Conservation (phyloP, 2,113 vertebrate species). For the Megaceryle maxima region DNA sequence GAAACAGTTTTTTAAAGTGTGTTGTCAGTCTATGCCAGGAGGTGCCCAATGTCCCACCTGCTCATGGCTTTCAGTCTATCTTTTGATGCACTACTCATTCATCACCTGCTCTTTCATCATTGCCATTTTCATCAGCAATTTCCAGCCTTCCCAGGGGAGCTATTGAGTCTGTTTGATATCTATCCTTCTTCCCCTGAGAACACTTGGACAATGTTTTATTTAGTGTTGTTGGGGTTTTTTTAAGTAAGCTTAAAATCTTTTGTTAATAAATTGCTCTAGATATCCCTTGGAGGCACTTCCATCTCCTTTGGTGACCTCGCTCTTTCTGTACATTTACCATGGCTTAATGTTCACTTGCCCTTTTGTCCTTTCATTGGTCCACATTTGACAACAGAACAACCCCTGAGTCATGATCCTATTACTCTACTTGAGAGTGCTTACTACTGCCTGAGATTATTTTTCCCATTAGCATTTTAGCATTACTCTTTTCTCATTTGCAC, state of each 20-base stretch:
- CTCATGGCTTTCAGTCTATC: background rate
- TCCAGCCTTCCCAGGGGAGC: background rate
- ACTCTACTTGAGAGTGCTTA: background rate
- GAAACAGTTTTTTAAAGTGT: background rate
- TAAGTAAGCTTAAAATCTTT: background rate
- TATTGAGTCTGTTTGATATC: constrained; percentile 1
- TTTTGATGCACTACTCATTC: background rate
- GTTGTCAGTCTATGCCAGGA: background rate
- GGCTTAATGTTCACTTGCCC: background rate
- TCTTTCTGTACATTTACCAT: background rate
- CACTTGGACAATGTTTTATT: background rate
- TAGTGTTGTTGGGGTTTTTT: background rate
- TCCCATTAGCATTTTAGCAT: background rate
- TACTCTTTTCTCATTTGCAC: background rate
- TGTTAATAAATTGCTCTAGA: constrained; percentile 8
- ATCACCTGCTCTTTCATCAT: constrained; percentile 7
- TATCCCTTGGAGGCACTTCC: background rate
- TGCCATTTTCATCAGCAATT: background rate
- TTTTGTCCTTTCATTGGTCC: background rate
- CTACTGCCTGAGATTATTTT: background rate
- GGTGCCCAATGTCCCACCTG: background rate
- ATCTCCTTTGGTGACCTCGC: background rate
- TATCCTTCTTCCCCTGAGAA: constrained; percentile 12
- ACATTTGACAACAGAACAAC: background rate
- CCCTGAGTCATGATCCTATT: constrained; percentile 14